Conservation (phyloP, 2,888 invertebrate species). For the Lampropteryx suffumata region DNA sequence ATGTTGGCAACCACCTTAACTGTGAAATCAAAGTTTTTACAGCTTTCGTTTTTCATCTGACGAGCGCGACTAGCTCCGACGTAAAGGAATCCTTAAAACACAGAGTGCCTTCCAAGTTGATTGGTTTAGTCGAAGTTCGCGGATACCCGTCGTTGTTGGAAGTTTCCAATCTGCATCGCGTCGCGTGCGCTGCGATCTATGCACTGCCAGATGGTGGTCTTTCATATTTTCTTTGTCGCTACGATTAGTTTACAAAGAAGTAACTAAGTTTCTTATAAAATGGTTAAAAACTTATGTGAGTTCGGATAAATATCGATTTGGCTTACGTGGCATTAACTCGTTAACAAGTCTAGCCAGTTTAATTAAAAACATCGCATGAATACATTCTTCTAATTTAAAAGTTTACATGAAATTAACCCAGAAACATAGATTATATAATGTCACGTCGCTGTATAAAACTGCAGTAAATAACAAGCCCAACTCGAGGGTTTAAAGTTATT, state of each 20-base stretch:
- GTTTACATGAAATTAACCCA: too few relatives aligned
- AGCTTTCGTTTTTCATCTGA: neutral
- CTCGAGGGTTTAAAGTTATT: constrained; percentile 56
- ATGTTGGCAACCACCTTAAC: too few relatives aligned
- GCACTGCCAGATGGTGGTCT: constrained; percentile 22
- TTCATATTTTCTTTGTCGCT: constrained; percentile 13
- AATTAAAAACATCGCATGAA: too few relatives aligned
- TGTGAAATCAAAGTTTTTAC: constrained; percentile 1
- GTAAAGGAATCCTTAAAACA: constrained; percentile 21
- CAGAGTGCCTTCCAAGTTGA: constrained; percentile 15
- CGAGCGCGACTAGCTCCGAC: neutral
- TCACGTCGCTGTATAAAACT: constrained; percentile 55
- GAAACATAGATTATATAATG: neutral
- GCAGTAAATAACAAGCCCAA: constrained; percentile 61
- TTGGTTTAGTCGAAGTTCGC: constrained; percentile 17
- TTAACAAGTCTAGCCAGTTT: too few relatives aligned
- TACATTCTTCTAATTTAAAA: too few relatives aligned
- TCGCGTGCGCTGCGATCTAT: constrained; percentile 1
- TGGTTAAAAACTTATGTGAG: too few relatives aligned
- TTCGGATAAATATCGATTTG: too few relatives aligned
- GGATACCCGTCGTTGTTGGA: constrained; percentile 17
- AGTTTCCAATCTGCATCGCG: constrained; percentile 31
- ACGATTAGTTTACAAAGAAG: too few relatives aligned
- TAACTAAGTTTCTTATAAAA: too few relatives aligned
- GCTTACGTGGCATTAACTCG: too few relatives aligned